Evolutionary conservation across 2,113 vertebrate species (phyloP).

Genomic region (Pogona vitticeps): DNA sequence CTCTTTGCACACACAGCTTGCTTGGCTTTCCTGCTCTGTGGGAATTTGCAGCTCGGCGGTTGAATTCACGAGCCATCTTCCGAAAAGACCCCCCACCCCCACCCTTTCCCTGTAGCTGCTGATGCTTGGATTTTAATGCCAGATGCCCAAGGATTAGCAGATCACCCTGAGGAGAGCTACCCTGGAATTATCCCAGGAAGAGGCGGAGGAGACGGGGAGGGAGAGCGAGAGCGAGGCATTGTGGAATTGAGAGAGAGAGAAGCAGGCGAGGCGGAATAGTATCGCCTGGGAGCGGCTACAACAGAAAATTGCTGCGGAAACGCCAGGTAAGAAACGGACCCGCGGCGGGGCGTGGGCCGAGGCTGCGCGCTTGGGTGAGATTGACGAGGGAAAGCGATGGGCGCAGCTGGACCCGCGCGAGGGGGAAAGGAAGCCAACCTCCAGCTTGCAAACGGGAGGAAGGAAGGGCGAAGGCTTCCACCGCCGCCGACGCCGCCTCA

Average conservation of each 20-base stretch:
- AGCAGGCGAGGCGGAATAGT: no score
- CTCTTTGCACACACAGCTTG: background rate
- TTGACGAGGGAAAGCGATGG: background rate
- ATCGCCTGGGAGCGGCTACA: background rate
- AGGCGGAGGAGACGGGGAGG: background rate
- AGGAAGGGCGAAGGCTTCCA: conserved; percentile 39
- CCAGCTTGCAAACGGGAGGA: conserved; percentile 15
- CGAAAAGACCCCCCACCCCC: background rate
- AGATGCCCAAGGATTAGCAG: background rate
- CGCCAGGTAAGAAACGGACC: conserved; percentile 57
- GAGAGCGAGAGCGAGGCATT: background rate
- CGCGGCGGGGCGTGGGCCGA: background rate
- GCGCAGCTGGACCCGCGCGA: background rate
- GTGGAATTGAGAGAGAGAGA: background rate
- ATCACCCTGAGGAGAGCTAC: background rate
- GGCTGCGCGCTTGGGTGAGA: background rate
- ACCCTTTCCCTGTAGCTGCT: no score
- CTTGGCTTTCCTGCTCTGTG: background rate
- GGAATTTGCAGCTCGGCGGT: conserved; percentile 30
- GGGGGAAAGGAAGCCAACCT: background rate
- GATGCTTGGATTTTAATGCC: background rate
- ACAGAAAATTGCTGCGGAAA: conserved; percentile 23
- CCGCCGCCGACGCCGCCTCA: background rate
- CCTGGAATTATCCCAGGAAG: conserved; percentile 5
- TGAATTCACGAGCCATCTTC: conserved; percentile 43